Percentiles rank a stretch among this genome's conserved stretches.
Evolutionary conservation across 2,888 invertebrate genomes (phyloP).

Genomic region (Eustalomyia histrio): DNA sequence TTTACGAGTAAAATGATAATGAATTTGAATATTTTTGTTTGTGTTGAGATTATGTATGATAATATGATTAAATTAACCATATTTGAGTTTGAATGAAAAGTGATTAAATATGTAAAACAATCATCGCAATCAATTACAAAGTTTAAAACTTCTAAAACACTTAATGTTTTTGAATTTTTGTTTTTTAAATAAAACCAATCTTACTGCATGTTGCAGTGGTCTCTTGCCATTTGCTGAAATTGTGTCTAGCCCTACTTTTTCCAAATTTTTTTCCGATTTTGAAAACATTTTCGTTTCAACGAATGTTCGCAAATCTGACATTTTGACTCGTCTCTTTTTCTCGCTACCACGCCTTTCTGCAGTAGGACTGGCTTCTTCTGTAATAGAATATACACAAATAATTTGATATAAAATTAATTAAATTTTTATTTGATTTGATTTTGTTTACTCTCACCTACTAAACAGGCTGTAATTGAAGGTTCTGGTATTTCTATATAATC

Average conservation of each 20-base stretch:
- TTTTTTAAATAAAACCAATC: constrained; percentile 65
- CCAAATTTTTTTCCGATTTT: constrained; percentile 93
- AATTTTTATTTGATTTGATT: neutral
- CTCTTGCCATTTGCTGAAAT: constrained; percentile 80
- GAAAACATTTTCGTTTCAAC: constrained; percentile 94
- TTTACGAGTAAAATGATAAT: constrained; percentile 50
- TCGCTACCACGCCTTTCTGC: constrained; percentile 86
- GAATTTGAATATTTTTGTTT: constrained; percentile 1
- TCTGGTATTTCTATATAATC: constrained; percentile 90
- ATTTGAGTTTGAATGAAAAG: neutral
- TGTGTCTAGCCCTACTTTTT: constrained; percentile 90
- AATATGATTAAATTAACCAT: neutral
- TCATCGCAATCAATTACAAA: constrained; percentile 25
- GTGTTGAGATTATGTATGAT: too few species aligned
- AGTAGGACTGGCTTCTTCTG: constrained; percentile 73
- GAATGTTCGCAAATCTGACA: constrained; percentile 94
- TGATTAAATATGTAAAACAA: constrained; percentile 1
- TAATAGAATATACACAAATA: constrained; percentile 25
- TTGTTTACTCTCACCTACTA: constrained; percentile 71
- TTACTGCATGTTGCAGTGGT: constrained; percentile 84
- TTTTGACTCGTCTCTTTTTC: constrained; percentile 93
- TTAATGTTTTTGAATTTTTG: constrained; percentile 42
- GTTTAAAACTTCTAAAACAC: constrained; percentile 45
- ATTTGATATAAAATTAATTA: neutral
- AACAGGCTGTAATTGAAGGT: constrained; percentile 81